These are phyloP conservation scores for Fabriciana adippe DNA, from an alignment of 2,888 invertebrate species.

Conservation along the genomic window DNA sequence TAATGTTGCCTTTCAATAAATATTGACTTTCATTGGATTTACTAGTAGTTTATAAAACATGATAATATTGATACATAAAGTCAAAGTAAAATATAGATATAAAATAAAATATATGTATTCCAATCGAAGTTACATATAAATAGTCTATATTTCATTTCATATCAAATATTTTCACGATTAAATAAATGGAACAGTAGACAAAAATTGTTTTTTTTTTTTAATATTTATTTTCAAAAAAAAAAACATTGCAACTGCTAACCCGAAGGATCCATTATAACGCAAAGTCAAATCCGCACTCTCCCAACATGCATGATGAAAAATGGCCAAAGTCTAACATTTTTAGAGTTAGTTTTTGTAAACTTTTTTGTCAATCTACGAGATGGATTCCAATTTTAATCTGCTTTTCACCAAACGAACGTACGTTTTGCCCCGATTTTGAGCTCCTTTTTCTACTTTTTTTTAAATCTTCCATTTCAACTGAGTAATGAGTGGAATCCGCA, in stretches of 20 bases:
- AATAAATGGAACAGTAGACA: background rate
- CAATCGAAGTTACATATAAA: no score
- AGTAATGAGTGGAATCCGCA: constrained; percentile 34
- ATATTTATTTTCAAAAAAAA: constrained; percentile 13
- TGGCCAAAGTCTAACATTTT: constrained; percentile 23
- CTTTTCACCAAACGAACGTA: constrained; percentile 27
- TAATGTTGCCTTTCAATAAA: no score
- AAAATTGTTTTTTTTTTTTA: background rate
- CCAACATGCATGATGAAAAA: constrained; percentile 21
- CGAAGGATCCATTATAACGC: constrained; percentile 8
- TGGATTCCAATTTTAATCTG: constrained; percentile 33
- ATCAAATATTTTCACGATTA: background rate
- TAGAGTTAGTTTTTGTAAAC: constrained; percentile 21
- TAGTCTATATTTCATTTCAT: background rate
- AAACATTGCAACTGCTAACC: constrained; percentile 16
- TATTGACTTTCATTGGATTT: no score
- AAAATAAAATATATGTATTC: no score
- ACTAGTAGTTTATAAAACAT: no score
- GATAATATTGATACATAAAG: no score
- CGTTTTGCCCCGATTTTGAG: constrained; percentile 37
- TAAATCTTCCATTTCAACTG: background rate
- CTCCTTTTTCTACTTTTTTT: constrained; percentile 25
- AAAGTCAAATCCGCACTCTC: constrained; percentile 18
- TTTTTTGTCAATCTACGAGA: constrained; percentile 26
- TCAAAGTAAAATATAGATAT: no score